These are phyloP conservation scores for Hylaeus volcanicus DNA, from an alignment of 1,140 invertebrate species.

Conservation along the genomic window DNA sequence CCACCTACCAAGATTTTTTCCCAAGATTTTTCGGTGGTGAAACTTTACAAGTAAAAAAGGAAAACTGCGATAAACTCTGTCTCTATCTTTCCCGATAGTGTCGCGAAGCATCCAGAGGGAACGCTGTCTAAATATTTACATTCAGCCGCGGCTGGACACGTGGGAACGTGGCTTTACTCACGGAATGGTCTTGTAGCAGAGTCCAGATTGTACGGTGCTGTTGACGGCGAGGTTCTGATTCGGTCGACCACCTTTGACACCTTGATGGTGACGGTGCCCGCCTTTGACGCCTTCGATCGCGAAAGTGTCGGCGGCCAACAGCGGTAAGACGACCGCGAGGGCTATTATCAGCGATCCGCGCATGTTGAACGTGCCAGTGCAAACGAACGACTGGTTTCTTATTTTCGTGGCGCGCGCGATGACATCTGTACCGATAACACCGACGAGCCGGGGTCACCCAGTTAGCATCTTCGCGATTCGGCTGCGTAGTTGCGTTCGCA, in stretches of 20 bases:
- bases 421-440: conserved; percentile 49
- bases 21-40: too few species aligned
- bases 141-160: not conserved
- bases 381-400: conserved; percentile 60
- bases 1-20: too few species aligned
- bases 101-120: too few species aligned
- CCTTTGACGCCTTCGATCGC: conserved; percentile 67
- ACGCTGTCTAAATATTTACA: too few species aligned
- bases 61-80: too few species aligned
- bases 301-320: conserved; percentile 25
- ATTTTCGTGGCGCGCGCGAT: conserved; percentile 41
- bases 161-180: conserved; percentile 61
- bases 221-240: conserved; percentile 12
- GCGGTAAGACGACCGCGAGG: conserved; percentile 41
- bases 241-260: conserved; percentile 4
- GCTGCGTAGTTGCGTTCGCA: conserved; percentile 50
- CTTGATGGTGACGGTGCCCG: conserved; percentile 42
- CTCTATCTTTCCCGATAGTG: too few species aligned
- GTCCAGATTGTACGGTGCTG: conserved; percentile 63
- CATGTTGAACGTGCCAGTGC: conserved; percentile 66
- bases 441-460: conserved; percentile 38
- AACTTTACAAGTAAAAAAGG: too few species aligned
- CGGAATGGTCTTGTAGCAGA: conserved; percentile 75
- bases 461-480: conserved; percentile 32
- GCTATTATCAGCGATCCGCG: conserved; percentile 28